These are phyloP conservation scores for Amphipyra berbera DNA, from an alignment of 2,888 invertebrate genomes.

Conservation along the genomic window DNA sequence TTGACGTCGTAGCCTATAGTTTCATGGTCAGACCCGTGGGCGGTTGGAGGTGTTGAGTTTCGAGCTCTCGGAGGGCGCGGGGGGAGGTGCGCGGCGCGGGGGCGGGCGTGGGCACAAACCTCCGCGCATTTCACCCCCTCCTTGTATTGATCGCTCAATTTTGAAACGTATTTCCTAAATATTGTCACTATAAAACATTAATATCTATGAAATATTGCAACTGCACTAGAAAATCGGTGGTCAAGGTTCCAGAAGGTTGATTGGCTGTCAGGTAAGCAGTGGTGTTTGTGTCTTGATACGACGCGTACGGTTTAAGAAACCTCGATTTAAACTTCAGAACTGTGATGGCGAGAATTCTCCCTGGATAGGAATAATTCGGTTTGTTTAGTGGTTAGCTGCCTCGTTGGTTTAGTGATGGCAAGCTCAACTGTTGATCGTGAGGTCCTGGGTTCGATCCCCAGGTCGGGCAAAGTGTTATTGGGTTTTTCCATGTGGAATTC, in stretches of 20 bases:
- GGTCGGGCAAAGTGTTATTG: too few species aligned
- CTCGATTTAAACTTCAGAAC: constrained; percentile 1
- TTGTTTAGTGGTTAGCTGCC: too few species aligned
- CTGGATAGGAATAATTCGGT: neutral
- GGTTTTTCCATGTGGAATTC: too few species aligned
- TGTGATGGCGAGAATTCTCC: constrained; percentile 12
- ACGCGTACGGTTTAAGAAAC: constrained; percentile 1
- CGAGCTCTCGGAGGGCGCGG: constrained; percentile 66
- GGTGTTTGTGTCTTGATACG: constrained; percentile 4
- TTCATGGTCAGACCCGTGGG: constrained; percentile 77
- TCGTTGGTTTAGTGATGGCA: too few species aligned
- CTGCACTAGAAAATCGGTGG: constrained; percentile 15
- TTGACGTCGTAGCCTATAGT: constrained; percentile 60
- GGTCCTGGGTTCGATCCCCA: too few species aligned
- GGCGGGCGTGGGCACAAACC: constrained; percentile 75
- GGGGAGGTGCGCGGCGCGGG: constrained; percentile 58
- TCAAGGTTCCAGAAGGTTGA: neutral
- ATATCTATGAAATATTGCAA: constrained; percentile 28
- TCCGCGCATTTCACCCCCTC: constrained; percentile 77
- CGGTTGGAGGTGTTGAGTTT: constrained; percentile 76
- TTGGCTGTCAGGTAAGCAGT: constrained; percentile 26
- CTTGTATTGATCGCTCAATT: constrained; percentile 85
- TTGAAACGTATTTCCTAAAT: constrained; percentile 82
- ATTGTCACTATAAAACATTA: constrained; percentile 71
- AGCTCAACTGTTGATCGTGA: too few species aligned